These are phyloP conservation scores for Aspidiotus rigidus DNA, from an alignment of 2,888 invertebrate genomes.

Conservation along the genomic window DNA sequence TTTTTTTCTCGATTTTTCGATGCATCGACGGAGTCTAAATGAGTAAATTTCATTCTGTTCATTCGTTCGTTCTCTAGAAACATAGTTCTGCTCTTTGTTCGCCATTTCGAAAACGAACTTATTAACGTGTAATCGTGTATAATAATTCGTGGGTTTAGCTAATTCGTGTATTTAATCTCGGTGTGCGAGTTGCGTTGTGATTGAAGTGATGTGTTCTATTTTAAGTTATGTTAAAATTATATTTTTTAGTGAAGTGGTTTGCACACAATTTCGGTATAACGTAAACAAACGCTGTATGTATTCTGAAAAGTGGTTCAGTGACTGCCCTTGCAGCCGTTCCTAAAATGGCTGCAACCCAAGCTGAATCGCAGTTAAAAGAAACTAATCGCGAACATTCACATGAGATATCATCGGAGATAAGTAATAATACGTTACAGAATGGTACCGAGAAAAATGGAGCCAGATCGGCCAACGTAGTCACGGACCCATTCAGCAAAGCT, in stretches of 20 bases:
- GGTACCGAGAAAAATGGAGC: constrained; percentile 64
- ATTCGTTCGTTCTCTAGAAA: too few species aligned
- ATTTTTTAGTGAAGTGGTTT: constrained; percentile 40
- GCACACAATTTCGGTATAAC: constrained; percentile 41
- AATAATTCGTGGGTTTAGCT: too few species aligned
- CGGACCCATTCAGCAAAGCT: constrained; percentile 45
- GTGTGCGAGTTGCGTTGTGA: constrained; percentile 11
- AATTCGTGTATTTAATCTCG: too few species aligned
- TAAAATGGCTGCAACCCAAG: constrained; percentile 78
- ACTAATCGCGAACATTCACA: constrained; percentile 57
- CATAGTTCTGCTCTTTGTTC: too few species aligned
- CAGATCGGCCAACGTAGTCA: constrained; percentile 43
- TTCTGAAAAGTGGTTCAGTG: constrained; percentile 55
- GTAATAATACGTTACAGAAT: constrained; percentile 60
- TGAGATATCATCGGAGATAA: constrained; percentile 58
- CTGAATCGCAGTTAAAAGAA: constrained; percentile 71
- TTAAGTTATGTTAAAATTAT: constrained; percentile 40
- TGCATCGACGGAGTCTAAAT: too few species aligned
- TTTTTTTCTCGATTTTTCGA: too few species aligned
- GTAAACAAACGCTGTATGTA: constrained; percentile 44
- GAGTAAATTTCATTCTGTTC: too few species aligned
- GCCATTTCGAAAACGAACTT: too few species aligned
- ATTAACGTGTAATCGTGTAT: too few species aligned
- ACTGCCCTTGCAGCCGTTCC: constrained; percentile 48
- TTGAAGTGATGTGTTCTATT: constrained; percentile 28